A percentile compares a stretch with the other conserved stretches of the same genome.
Conservation (phyloP, 2,888 invertebrate genomes). For the Coenonympha glycerion region DNA sequence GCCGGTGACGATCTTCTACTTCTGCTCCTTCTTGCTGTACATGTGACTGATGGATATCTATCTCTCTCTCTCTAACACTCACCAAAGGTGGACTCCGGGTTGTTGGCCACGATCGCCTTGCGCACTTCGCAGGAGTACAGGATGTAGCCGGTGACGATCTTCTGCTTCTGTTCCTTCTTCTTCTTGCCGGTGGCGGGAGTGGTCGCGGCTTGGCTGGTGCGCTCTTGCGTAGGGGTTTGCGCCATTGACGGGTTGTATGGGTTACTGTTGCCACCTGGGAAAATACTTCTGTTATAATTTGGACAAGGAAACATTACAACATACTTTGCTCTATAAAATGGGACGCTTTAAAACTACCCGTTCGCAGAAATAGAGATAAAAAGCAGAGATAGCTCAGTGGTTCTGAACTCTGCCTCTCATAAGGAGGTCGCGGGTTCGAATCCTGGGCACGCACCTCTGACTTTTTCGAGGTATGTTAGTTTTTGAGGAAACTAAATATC, state of each 20-base stretch:
- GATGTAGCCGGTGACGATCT: conserved; percentile 96
- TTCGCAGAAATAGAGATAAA: too few species aligned
- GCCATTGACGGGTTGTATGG: conserved; percentile 62
- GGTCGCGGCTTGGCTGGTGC: conserved; percentile 37
- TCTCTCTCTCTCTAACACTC: conserved; percentile 52
- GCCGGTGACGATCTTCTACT: conserved; percentile 92
- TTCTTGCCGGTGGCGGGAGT: conserved; percentile 57
- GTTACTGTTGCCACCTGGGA: conserved; percentile 70
- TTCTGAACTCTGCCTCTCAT: too few species aligned
- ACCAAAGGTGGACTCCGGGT: conserved; percentile 96
- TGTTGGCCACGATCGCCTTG: conserved; percentile 92
- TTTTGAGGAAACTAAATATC: too few species aligned
- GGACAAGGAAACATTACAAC: background rate
- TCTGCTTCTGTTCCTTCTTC: conserved; percentile 79
- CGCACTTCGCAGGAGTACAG: conserved; percentile 97
- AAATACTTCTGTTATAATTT: background rate
- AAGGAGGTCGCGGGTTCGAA: too few species aligned
- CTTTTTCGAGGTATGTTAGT: too few species aligned
- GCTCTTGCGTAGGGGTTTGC: conserved; percentile 51
- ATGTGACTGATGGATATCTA: too few species aligned
- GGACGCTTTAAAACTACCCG: too few species aligned
- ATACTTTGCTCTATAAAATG: too few species aligned
- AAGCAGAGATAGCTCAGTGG: too few species aligned
- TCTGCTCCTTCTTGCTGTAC: conserved; percentile 72
- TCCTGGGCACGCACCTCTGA: too few species aligned